These are phyloP conservation scores for Bradypodion ventrale DNA, from an alignment of 2,797 vertebrate species.

Conservation along the genomic window DNA sequence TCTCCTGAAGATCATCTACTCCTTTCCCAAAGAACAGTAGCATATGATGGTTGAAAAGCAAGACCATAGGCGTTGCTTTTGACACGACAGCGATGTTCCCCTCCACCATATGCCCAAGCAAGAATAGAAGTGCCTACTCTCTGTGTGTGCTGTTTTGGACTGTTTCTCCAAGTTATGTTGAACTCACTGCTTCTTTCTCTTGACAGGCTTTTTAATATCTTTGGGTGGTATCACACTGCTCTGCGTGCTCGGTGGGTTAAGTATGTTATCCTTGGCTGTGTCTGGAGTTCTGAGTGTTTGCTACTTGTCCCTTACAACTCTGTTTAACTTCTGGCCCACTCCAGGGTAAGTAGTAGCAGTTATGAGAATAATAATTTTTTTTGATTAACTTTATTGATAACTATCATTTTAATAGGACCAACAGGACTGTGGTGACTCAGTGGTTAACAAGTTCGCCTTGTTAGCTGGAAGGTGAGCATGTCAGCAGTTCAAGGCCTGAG, in stretches of 20 bases:
- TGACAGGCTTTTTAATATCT: constrained; percentile 76
- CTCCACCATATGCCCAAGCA: background rate
- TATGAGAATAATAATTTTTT: background rate
- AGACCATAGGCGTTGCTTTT: background rate
- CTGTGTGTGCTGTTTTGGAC: background rate
- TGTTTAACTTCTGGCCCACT: constrained; percentile 73
- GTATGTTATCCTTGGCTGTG: constrained; percentile 71
- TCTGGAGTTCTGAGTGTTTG: constrained; percentile 70
- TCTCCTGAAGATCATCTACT: background rate
- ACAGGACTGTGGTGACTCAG: too few relatives aligned
- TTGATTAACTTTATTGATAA: accelerated
- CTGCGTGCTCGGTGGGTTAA: constrained; percentile 78
- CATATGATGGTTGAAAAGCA: background rate
- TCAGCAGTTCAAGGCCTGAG: too few relatives aligned
- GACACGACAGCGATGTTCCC: background rate
- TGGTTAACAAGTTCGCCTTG: too few relatives aligned
- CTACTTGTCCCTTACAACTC: constrained; percentile 71
- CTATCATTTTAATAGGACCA: background rate
- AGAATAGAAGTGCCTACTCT: background rate
- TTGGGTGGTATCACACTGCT: constrained; percentile 76
- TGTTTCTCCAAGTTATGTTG: background rate
- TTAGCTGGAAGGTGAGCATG: too few relatives aligned
- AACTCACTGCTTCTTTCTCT: constrained; percentile 15
- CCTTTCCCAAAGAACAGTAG: background rate
- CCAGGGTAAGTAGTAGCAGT: constrained; percentile 71